These are phyloP conservation scores for Chanos chanos DNA, from an alignment of 2,797 vertebrate species.

Conservation along the genomic window DNA sequence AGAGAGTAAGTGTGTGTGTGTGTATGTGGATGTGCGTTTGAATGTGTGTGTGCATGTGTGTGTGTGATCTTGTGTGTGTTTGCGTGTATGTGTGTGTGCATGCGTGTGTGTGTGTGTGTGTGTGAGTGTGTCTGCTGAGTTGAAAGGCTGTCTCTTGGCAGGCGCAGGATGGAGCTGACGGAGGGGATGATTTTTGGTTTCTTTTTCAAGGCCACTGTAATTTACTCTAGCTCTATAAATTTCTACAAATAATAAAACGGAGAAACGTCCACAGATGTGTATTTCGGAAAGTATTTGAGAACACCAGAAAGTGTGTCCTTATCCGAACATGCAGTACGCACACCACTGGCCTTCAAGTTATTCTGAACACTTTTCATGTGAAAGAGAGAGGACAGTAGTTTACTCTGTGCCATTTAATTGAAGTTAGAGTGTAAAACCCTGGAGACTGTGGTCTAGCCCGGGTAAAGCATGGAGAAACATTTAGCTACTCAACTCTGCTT, in stretches of 20 bases:
- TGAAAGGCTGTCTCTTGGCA: conserved; percentile 41
- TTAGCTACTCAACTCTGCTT: not conserved
- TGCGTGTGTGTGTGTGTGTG: conserved; percentile 25
- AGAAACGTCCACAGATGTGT: conserved; percentile 46
- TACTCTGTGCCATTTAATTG: conserved; percentile 21
- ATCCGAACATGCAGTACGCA: not conserved
- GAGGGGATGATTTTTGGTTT: conserved; percentile 57
- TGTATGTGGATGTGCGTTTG: not conserved
- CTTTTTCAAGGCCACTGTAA: conserved; percentile 60
- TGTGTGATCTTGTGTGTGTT: not conserved
- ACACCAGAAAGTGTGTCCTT: conserved; percentile 41
- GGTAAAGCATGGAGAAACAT: not conserved
- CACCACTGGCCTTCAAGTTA: conserved; percentile 3
- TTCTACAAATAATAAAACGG: conserved; percentile 62
- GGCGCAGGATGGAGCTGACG: conserved; percentile 45
- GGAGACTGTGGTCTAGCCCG: too few relatives aligned
- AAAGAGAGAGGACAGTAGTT: conserved; percentile 18
- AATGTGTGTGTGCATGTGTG: conserved; percentile 7
- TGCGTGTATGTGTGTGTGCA: not conserved
- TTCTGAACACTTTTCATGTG: too few relatives aligned
- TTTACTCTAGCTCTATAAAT: conserved; percentile 59
- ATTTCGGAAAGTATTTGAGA: conserved; percentile 68
- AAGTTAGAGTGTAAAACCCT: too few relatives aligned
- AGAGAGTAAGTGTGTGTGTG: not conserved
- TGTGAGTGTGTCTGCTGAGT: conserved; percentile 20